Percentiles rank a stretch among this genome's conserved stretches.
These are phyloP conservation scores for Phaedon cochleariae DNA, from an alignment of 2,888 invertebrate genomes.

Conservation along the genomic window DNA sequence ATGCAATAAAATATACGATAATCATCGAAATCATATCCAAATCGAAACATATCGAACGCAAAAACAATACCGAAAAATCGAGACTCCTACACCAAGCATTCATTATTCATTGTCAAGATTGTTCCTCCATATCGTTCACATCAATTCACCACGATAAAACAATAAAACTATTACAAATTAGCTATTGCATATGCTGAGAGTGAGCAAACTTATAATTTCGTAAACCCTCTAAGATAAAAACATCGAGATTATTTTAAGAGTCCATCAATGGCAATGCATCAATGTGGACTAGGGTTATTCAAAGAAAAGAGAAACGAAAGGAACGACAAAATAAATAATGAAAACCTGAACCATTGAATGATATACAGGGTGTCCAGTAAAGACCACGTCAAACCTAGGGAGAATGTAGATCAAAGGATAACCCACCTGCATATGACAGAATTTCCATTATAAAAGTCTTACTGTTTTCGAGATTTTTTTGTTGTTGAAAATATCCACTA, in stretches of 20 bases:
- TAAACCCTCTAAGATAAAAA: constrained; percentile 14
- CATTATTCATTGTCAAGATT: background rate
- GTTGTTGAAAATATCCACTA: no score
- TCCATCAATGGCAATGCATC: constrained; percentile 20
- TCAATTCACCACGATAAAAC: background rate
- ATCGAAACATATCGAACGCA: background rate
- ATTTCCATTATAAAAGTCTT: no score
- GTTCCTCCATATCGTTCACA: background rate
- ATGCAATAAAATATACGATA: no score
- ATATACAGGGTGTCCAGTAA: no score
- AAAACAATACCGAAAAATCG: background rate
- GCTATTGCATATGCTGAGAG: background rate
- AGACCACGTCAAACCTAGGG: no score
- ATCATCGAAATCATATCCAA: background rate
- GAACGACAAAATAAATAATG: background rate
- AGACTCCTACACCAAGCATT: background rate
- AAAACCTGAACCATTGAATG: no score
- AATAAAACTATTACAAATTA: background rate
- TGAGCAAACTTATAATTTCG: constrained; percentile 25
- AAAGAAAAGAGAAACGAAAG: background rate
- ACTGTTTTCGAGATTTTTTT: no score
- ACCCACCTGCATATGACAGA: no score
- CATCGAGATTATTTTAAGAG: constrained; percentile 12
- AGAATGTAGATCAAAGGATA: no score
- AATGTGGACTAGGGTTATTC: constrained; percentile 14